Evolutionary conservation across 2,888 invertebrate genomes (phyloP).

Genomic region (Agriopis aurantiaria): DNA sequence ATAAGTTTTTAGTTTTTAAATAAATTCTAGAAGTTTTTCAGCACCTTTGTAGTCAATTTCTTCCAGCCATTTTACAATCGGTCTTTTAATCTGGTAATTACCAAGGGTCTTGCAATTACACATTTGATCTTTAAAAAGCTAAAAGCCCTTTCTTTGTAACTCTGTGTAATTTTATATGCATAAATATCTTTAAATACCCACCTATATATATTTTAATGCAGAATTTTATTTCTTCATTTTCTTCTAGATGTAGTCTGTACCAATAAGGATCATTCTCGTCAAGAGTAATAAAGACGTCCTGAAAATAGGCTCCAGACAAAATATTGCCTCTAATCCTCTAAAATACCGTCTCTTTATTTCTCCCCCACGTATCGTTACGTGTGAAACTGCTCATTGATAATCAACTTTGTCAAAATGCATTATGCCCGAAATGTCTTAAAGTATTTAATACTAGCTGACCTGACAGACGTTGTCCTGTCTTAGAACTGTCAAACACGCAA

Average conservation of each 20-base stretch:
- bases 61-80: no score
- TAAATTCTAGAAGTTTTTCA: no score
- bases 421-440: not conserved
- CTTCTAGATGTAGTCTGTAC: slow-evolving; percentile 6
- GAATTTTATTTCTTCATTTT: slow-evolving; percentile 12
- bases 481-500: no score
- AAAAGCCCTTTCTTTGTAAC: no score
- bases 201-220: not conserved
- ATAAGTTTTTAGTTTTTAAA: no score
- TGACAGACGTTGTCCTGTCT: no score
- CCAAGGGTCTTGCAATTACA: no score
- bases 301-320: slow-evolving; percentile 34
- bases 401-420: slow-evolving; percentile 8
- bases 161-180: no score
- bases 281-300: slow-evolving; percentile 43
- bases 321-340: slow-evolving; percentile 38
- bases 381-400: not conserved
- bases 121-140: no score
- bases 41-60: no score
- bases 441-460: no score
- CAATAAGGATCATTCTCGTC: slow-evolving; percentile 32
- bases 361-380: slow-evolving; percentile 24
- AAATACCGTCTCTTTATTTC: slow-evolving; percentile 31
- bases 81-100: no score
- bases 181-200: not conserved